A percentile compares a stretch with the other conserved stretches of the same genome.
Evolutionary conservation across 2,888 invertebrate species (phyloP).

Genomic region (Athripsodes cinereus): DNA sequence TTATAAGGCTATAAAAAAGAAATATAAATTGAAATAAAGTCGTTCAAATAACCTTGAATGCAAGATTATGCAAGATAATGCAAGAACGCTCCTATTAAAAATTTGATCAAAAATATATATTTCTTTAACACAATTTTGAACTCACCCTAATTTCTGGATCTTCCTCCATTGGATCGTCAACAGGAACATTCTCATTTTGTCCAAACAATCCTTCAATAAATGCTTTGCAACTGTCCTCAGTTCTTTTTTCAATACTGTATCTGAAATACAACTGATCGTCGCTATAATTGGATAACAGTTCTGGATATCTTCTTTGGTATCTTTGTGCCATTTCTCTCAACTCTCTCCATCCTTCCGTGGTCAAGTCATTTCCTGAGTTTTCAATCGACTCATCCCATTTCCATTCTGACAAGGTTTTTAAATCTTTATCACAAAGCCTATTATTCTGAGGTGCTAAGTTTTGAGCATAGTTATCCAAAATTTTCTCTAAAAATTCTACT

Average conservation of each 20-base stretch:
- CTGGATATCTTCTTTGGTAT: constrained; percentile 51
- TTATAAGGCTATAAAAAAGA: constrained; percentile 41
- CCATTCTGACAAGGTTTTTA: constrained; percentile 52
- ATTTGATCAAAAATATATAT: no score
- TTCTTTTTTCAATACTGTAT: constrained; percentile 53
- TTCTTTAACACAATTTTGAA: background rate
- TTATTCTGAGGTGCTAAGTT: constrained; percentile 26
- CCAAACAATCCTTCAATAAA: constrained; percentile 52
- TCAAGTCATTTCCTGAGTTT: constrained; percentile 51
- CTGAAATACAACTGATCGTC: constrained; percentile 53
- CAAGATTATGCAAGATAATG: no score
- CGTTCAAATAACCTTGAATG: no score
- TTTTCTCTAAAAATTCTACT: constrained; percentile 51
- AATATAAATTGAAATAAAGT: no score
- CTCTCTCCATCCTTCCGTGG: constrained; percentile 59
- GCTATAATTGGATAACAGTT: constrained; percentile 40
- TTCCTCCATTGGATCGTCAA: constrained; percentile 32
- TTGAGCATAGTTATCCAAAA: constrained; percentile 55
- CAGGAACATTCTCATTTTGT: constrained; percentile 31
- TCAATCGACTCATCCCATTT: constrained; percentile 57
- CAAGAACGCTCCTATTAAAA: no score
- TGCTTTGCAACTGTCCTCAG: constrained; percentile 54
- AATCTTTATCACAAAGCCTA: constrained; percentile 57
- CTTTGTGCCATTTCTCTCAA: constrained; percentile 57
- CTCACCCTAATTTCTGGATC: constrained; percentile 41